Evolutionary conservation across 2,113 vertebrate genomes (phyloP), one percentile per base, ranked within the genome.

Genomic region (Psilopsiagon aurifrons): DNA sequence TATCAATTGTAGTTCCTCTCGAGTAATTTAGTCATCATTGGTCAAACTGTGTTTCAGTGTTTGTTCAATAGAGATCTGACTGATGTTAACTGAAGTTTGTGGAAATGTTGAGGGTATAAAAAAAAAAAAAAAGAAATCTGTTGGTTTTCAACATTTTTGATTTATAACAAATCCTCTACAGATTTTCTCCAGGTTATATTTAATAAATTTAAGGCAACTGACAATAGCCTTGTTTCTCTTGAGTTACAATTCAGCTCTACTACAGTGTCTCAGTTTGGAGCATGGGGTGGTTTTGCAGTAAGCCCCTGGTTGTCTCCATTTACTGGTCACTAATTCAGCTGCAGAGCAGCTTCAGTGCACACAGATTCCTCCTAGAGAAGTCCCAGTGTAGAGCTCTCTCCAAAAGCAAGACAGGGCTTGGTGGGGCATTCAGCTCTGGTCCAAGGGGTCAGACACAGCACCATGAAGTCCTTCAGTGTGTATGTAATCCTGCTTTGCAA

Each of bases 1-100:
- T 96, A 96, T 97, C 95, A 93, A 84, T 78, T 88, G 86, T 28
- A 84, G 95, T 95, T 96, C 95, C 81, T 95, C 88, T 70, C 3
- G 44, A 64, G 78, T 79, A 59, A 90, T 96, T 93, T 91, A 94
- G 94, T 94, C 86, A 86, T 92, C 94, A 12, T 13, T 60, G 79
- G 88, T 76, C 88, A 88, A 92, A 73, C 77, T 44, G 16, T 54
- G 43, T 75, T 75, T 83, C 47, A 43, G 66, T 75, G 57, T 73
- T 83, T 1, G 0, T 82, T 55, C 51, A 78, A 51, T 10, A 73
- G 55, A 90, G 76, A 81, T 81, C 71, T 27, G 46, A 57, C 37
- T 69, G 74, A 41, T 76, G 13, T 54, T 78, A 64, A 60, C 57
- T 83, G 64, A 68, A 60, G 24, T n/a, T 64, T 73, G 76, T 88